Percentiles rank a stretch among this genome's conserved stretches.
Evolutionary conservation across 23 tunicate species (phyloP).

Genomic region (Styela plicata): DNA sequence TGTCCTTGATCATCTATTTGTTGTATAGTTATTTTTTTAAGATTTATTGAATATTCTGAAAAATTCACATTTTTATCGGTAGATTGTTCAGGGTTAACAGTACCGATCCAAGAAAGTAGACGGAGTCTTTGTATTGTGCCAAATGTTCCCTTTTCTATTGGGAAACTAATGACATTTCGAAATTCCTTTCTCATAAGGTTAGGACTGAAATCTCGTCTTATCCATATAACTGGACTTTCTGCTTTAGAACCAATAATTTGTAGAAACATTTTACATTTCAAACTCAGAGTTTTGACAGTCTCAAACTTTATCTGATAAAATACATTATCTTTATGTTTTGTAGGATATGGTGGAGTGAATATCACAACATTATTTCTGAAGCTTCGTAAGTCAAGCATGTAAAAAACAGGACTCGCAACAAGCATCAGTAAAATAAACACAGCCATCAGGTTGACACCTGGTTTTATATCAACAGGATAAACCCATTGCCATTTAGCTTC

Average conservation of each 20-base stretch:
- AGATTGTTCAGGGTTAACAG: background rate
- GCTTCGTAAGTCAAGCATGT: background rate
- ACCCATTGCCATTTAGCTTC: conserved; percentile 37
- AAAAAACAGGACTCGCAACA: background rate
- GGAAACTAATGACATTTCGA: background rate
- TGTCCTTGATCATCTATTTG: background rate
- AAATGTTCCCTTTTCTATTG: background rate
- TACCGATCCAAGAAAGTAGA: background rate
- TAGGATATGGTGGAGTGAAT: conserved; percentile 12
- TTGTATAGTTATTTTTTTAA: too few relatives aligned
- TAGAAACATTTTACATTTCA: conserved; percentile 16
- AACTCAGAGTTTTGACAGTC: background rate
- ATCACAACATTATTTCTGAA: background rate
- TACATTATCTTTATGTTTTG: background rate
- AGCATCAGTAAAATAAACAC: background rate
- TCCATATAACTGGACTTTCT: conserved; percentile 43
- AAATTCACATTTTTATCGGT: background rate
- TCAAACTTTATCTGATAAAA: conserved; percentile 24
- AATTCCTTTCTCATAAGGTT: background rate
- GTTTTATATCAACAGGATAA: conserved; percentile 39
- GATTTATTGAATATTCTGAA: background rate
- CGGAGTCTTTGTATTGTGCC: conserved; percentile 14
- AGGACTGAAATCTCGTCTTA: conserved; percentile 29
- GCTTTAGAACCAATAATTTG: conserved; percentile 17
- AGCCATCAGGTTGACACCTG: background rate